Conservation (phyloP, 2,113 vertebrate species). For the Marmota flaviventris region DNA sequence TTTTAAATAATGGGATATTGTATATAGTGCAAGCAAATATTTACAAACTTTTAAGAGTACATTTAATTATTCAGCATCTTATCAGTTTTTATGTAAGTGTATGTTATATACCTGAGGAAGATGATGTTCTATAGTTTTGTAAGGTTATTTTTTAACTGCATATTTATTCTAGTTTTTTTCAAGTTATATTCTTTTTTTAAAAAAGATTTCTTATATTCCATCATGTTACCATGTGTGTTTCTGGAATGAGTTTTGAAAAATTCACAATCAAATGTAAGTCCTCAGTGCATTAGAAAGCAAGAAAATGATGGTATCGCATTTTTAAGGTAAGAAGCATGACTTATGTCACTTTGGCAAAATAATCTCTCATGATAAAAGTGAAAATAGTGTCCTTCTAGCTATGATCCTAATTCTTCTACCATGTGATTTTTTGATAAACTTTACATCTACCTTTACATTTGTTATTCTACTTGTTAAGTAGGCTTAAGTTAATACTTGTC, state of each 20-base stretch:
- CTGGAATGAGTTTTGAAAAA: slow-evolving; percentile 50
- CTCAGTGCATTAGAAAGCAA: background rate
- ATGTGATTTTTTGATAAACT: background rate
- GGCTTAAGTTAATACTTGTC: slow-evolving; percentile 56
- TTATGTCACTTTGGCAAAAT: background rate
- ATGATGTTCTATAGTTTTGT: slow-evolving; percentile 57
- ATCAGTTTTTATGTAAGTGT: slow-evolving; percentile 53
- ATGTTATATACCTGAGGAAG: slow-evolving; percentile 29
- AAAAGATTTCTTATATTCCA: slow-evolving; percentile 44
- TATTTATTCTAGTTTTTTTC: slow-evolving; percentile 61
- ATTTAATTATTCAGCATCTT: slow-evolving; percentile 33
- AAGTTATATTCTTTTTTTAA: slow-evolving; percentile 47
- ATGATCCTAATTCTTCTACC: slow-evolving; percentile 18
- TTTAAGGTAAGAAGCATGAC: slow-evolving; percentile 47
- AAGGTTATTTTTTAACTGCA: slow-evolving; percentile 73
- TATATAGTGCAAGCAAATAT: slow-evolving; percentile 52
- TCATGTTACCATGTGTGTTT: slow-evolving; percentile 53
- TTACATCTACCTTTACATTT: background rate
- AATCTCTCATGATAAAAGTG: background rate
- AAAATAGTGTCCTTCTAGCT: background rate
- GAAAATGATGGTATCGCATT: background rate
- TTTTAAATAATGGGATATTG: slow-evolving; percentile 68
- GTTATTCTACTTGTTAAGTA: background rate
- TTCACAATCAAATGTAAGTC: slow-evolving; percentile 40
- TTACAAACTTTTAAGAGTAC: slow-evolving; percentile 56